A percentile compares a stretch with the other conserved stretches of the same genome.
Evolutionary conservation across 2,113 vertebrate species (phyloP).

Genomic region (Coregonus clupeaformis): DNA sequence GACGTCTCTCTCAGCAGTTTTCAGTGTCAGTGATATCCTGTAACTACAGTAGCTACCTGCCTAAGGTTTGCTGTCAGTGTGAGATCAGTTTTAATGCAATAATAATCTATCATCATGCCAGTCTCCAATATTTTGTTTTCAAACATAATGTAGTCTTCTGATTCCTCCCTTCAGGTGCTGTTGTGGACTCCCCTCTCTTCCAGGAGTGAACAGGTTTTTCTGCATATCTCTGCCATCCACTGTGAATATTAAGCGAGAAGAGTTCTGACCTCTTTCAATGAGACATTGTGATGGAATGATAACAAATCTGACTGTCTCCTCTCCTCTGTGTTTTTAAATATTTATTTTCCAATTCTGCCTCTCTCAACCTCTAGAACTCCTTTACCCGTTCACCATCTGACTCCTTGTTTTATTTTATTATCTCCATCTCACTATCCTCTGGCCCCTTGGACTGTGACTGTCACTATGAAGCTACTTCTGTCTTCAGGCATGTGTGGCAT

Average conservation of each 20-base stretch:
- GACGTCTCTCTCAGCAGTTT: no score
- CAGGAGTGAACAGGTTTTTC: background rate
- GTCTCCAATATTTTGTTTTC: no score
- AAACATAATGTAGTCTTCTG: background rate
- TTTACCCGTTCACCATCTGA: background rate
- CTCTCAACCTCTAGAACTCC: background rate
- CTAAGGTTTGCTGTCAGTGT: background rate
- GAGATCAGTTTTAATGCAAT: background rate
- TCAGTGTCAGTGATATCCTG: no score
- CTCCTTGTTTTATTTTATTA: background rate
- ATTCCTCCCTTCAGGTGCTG: background rate
- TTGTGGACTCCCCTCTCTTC: background rate
- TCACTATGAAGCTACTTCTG: constrained; percentile 8
- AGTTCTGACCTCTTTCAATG: background rate
- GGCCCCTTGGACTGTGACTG: background rate
- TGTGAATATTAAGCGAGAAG: no score
- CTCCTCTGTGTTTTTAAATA: background rate
- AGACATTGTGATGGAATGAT: background rate
- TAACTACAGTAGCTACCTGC: background rate
- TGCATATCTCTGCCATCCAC: background rate
- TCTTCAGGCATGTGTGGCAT: constrained; percentile 17
- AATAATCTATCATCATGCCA: no score
- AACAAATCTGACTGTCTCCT: background rate
- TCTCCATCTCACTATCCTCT: background rate
- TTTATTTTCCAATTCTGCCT: background rate